Percentiles rank a stretch among this genome's conserved stretches.
These are phyloP conservation scores for Poecilia latipinna DNA, from an alignment of 2,113 vertebrate genomes.

Conservation along the genomic window DNA sequence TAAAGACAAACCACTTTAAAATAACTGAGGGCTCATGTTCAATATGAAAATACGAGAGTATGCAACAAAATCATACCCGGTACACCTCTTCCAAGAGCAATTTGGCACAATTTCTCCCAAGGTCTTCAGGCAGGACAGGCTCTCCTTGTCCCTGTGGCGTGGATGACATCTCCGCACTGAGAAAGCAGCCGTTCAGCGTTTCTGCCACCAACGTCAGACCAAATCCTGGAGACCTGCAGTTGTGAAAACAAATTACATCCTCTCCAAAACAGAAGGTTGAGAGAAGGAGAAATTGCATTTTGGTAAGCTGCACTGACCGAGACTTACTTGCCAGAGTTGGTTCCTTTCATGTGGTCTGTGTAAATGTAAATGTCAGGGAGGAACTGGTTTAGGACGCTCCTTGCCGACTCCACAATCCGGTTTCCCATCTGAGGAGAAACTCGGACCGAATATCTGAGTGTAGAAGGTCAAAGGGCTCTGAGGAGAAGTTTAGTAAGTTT, in stretches of 20 bases:
- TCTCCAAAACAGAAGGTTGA: background rate
- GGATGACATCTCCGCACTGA: constrained; percentile 91
- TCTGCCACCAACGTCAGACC: constrained; percentile 92
- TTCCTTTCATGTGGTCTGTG: constrained; percentile 96
- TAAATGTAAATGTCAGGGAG: constrained; percentile 97
- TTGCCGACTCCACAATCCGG: constrained; percentile 93
- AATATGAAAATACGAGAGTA: background rate
- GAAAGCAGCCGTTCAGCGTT: constrained; percentile 87
- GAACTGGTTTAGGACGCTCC: constrained; percentile 91
- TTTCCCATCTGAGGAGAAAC: constrained; percentile 98
- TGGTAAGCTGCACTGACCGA: background rate
- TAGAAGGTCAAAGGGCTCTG: constrained; percentile 59
- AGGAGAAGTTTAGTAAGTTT: background rate
- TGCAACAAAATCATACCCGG: constrained; percentile 81
- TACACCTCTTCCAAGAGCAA: constrained; percentile 93
- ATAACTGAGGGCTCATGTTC: background rate
- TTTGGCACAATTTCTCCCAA: constrained; percentile 90
- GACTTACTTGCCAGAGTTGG: constrained; percentile 93
- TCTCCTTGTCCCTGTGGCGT: constrained; percentile 90
- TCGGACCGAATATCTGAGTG: constrained; percentile 87
- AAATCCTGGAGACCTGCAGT: constrained; percentile 92
- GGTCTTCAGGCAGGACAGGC: constrained; percentile 89
- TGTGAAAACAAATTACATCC: background rate
- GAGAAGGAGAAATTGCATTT: background rate
- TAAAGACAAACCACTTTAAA: background rate